These are phyloP conservation scores for Eumerus sabulonum DNA, from an alignment of 2,888 invertebrate species.

Conservation along the genomic window DNA sequence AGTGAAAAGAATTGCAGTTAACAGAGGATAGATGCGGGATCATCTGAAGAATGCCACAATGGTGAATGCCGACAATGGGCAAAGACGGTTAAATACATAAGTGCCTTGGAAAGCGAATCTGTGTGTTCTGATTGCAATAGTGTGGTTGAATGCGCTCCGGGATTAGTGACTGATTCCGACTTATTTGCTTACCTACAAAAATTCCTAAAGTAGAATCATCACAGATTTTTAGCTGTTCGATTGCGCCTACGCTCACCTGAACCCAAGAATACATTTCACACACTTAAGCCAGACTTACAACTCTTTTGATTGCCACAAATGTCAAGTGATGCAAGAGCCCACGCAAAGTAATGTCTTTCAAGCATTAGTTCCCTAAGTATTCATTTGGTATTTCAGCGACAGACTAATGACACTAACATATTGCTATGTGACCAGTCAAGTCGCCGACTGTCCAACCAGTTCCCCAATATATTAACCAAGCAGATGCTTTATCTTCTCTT, in stretches of 20 bases:
- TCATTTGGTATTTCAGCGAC: conserved; percentile 19
- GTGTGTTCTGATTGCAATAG: too few relatives aligned
- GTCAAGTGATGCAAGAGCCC: conserved; percentile 26
- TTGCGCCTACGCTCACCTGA: too few relatives aligned
- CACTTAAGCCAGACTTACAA: not conserved
- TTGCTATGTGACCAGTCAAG: conserved; percentile 6
- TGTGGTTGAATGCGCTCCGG: too few relatives aligned
- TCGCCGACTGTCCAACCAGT: not conserved
- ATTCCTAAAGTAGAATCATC: too few relatives aligned
- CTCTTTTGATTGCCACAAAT: conserved; percentile 28
- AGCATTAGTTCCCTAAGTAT: too few relatives aligned
- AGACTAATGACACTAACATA: conserved; percentile 13
- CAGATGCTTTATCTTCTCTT: conserved; percentile 20
- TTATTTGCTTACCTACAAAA: too few relatives aligned
- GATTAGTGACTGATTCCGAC: too few relatives aligned
- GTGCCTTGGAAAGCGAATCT: too few relatives aligned
- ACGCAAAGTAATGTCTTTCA: too few relatives aligned
- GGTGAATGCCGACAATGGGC: too few relatives aligned
- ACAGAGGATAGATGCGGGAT: not conserved
- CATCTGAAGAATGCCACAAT: not conserved
- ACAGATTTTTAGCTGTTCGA: too few relatives aligned
- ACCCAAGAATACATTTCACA: not conserved
- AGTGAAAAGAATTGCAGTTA: conserved; percentile 25
- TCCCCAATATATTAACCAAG: not conserved
- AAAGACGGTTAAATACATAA: too few relatives aligned